These are phyloP conservation scores for Tetranychus urticae DNA, from an alignment of 1,140 invertebrate species.

Conservation along the genomic window DNA sequence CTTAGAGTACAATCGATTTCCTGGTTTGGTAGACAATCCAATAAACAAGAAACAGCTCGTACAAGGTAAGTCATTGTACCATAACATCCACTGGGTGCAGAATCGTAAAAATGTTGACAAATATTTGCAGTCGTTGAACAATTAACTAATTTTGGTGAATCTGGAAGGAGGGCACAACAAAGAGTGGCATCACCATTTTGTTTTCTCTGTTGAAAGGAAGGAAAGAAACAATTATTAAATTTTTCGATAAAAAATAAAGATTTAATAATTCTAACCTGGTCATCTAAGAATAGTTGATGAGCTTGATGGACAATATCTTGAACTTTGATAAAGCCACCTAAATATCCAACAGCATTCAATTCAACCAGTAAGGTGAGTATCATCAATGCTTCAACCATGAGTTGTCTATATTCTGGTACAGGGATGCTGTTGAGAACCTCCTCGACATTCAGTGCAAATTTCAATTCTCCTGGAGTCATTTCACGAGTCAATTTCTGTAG, in stretches of 20 bases:
- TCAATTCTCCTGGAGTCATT: conserved; percentile 95
- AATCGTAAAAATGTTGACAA: conserved; percentile 92
- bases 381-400: conserved; percentile 92
- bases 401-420: conserved; percentile 90
- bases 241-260: neutral
- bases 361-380: conserved; percentile 73
- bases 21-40: conserved; percentile 47
- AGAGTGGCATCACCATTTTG: conserved; percentile 66
- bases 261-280: conserved; percentile 44
- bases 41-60: conserved; percentile 45
- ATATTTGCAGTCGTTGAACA: conserved; percentile 81
- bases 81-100: conserved; percentile 81
- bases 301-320: conserved; percentile 81
- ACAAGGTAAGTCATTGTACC: conserved; percentile 96
- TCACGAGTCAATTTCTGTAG: conserved; percentile 76
- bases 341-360: conserved; percentile 42
- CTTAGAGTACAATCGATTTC: conserved; percentile 55
- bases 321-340: conserved; percentile 65
- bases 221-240: neutral
- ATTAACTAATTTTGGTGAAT: conserved; percentile 30
- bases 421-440: conserved; percentile 90
- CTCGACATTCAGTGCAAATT: conserved; percentile 93
- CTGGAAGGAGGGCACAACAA: conserved; percentile 55
- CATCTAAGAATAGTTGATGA: conserved; percentile 79
- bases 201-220: conserved; percentile 32